Evolutionary conservation across 1,140 invertebrate genomes (phyloP), one percentile per base, ranked within the genome.

Genomic region (Lordiphosa clarofinis): DNA sequence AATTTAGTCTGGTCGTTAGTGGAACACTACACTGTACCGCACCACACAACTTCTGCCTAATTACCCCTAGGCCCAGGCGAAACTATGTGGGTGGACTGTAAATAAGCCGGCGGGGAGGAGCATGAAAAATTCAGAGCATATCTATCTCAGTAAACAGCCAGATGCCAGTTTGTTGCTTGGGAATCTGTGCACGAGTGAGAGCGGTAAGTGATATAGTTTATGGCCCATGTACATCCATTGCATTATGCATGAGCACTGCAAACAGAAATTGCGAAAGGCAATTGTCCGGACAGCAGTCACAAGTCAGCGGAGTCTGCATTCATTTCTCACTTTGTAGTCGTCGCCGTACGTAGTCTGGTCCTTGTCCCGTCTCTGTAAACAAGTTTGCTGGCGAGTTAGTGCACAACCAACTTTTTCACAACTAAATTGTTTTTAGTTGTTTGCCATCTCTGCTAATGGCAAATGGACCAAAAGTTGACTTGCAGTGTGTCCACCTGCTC

Each of bases 241-340:
- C 67, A 81, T 81, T 76, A 76, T 81, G 67, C 76, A 81, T 76
- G 78, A 82, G 65, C 56, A 66, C 40, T 79, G 74, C 75, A 46
- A 46, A 46, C 43, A 46, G 43, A 46, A 46, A 65, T 46, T 46
- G 61, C 52, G 38, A 56, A 52, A 43, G 56, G 56, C 67, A 66
- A 60, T 70, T 66, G 67, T 70, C 62, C 49, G 56, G 44, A 50
- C 50, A 33, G n/a, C 36, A 33, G 42, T 37, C 42, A n/a, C 33
- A 12, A 64, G 40, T 57, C 44, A 49, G 37, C 33, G 35, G 46
- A 46, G 42, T 54, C 67, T 40, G 24, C 47, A 56, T 28, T 28
- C 24, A 28, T 28, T 28, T 28, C 24, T 28, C 24, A 28, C 24
- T 28, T 28, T 28, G 42, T 35, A 47, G 40, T 28, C 28, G 40